Evolutionary conservation across 2,888 invertebrate species (phyloP).

Genomic region (Pachliopta kotzebuea): DNA sequence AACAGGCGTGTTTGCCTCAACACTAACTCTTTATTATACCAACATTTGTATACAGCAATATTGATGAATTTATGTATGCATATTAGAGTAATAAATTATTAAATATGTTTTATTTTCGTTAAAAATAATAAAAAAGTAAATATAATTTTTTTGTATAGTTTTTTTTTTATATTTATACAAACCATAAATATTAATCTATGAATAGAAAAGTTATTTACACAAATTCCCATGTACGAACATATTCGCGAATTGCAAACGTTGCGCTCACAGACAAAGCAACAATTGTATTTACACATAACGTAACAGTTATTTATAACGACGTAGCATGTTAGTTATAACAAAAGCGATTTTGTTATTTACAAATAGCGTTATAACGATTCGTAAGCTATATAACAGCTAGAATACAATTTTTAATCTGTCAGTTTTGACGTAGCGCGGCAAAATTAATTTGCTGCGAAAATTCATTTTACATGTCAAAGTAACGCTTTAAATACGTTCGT

Average conservation of each 20-base stretch:
- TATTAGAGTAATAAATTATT: too few relatives aligned
- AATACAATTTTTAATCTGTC: not conserved
- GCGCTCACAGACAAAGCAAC: not conserved
- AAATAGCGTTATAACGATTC: not conserved
- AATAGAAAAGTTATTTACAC: not conserved
- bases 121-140: too few relatives aligned
- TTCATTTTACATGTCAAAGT: not conserved
- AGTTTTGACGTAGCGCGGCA: not conserved
- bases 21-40: not conserved
- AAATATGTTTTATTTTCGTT: too few relatives aligned
- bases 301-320: conserved; percentile 7
- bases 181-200: not conserved
- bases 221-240: not conserved
- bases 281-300: conserved; percentile 15
- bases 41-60: not conserved
- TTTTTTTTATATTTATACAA: not conserved
- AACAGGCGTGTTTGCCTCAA: conserved; percentile 15
- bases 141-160: too few relatives aligned
- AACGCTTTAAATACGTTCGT: not conserved
- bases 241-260: not conserved
- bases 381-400: not conserved
- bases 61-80: too few relatives aligned
- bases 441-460: not conserved
- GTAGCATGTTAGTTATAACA: conserved; percentile 1
- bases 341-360: conserved; percentile 20